Evolutionary conservation across 1,140 invertebrate species (phyloP).

Genomic region (Aricia agestis): DNA sequence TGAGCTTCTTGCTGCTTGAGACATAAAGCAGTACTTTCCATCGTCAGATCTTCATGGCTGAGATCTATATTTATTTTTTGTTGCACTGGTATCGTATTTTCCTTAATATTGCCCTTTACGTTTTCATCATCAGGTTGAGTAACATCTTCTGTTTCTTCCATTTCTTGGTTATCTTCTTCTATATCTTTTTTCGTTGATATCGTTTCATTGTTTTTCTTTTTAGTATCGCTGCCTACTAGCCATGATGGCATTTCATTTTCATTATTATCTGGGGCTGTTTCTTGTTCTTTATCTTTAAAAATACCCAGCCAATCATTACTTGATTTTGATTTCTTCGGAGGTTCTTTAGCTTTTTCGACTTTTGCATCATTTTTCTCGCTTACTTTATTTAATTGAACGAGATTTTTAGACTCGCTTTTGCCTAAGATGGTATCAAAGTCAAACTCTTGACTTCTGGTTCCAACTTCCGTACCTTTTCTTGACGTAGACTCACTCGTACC

Average conservation of each 20-base stretch:
- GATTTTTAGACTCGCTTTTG: constrained; percentile 47
- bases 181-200: constrained; percentile 26
- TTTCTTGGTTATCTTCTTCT: constrained; percentile 16
- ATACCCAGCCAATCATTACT: constrained; percentile 68
- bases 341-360: constrained; percentile 18
- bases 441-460: constrained; percentile 50
- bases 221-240: constrained; percentile 47
- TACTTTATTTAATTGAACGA: constrained; percentile 34
- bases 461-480: constrained; percentile 27
- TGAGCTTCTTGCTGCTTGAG: constrained; percentile 73
- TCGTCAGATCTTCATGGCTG: constrained; percentile 52
- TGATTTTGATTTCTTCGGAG: constrained; percentile 46
- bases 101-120: constrained; percentile 4
- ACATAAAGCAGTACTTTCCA: constrained; percentile 64
- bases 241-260: constrained; percentile 53
- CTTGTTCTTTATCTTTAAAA: constrained; percentile 52
- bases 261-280: constrained; percentile 41
- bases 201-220: constrained; percentile 45
- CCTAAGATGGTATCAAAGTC: constrained; percentile 57
- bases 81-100: not conserved
- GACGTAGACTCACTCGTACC: constrained; percentile 44
- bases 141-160: constrained; percentile 18
- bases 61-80: constrained; percentile 20
- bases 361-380: constrained; percentile 32
- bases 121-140: constrained; percentile 19